Percentiles rank a stretch among this genome's conserved stretches.
These are phyloP conservation scores for Chelidonichthys spinosus DNA, from an alignment of 2,797 vertebrate species.

Conservation along the genomic window DNA sequence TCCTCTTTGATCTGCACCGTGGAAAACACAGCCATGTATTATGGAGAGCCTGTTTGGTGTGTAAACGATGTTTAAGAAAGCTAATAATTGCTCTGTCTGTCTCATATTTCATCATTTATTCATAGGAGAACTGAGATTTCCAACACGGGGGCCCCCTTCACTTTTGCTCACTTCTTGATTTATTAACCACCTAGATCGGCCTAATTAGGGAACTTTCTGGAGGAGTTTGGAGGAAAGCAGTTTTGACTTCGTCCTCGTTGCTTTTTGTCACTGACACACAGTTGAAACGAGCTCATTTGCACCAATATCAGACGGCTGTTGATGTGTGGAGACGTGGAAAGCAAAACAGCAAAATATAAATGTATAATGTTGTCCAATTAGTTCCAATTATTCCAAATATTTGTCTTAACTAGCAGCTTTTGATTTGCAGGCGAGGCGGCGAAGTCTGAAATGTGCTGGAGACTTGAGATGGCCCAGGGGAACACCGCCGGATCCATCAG, in stretches of 20 bases:
- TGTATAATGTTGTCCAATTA: slow-evolving; percentile 70
- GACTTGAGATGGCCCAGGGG: slow-evolving; percentile 17
- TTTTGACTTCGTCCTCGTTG: slow-evolving; percentile 18
- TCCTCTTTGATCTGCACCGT: slow-evolving; percentile 72
- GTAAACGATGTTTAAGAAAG: slow-evolving; percentile 81
- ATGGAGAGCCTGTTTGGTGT: slow-evolving; percentile 72
- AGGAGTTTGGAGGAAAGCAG: slow-evolving; percentile 36
- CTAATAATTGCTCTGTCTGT: slow-evolving; percentile 82
- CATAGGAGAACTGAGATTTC: slow-evolving; percentile 67
- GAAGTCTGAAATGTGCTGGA: slow-evolving; percentile 15
- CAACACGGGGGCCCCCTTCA: slow-evolving; percentile 21
- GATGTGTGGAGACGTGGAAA: slow-evolving; percentile 56
- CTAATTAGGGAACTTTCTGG: slow-evolving; percentile 75
- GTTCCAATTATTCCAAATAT: slow-evolving; percentile 72
- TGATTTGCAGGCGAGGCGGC: slow-evolving; percentile 20
- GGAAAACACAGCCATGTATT: slow-evolving; percentile 73
- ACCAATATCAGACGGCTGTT: slow-evolving; percentile 44
- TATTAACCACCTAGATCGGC: slow-evolving; percentile 67
- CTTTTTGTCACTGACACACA: slow-evolving; percentile 16
- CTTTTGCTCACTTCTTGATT: slow-evolving; percentile 62
- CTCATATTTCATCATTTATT: slow-evolving; percentile 83
- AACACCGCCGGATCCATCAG: slow-evolving; percentile 42
- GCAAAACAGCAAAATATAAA: slow-evolving; percentile 29
- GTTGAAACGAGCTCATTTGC: slow-evolving; percentile 61
- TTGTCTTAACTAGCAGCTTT: slow-evolving; percentile 51